A percentile compares a stretch with the other conserved stretches of the same genome.
Conservation (phyloP, 37 sponge, comb jelly and placozoan species). For the Mnemiopsis leidyi region DNA sequence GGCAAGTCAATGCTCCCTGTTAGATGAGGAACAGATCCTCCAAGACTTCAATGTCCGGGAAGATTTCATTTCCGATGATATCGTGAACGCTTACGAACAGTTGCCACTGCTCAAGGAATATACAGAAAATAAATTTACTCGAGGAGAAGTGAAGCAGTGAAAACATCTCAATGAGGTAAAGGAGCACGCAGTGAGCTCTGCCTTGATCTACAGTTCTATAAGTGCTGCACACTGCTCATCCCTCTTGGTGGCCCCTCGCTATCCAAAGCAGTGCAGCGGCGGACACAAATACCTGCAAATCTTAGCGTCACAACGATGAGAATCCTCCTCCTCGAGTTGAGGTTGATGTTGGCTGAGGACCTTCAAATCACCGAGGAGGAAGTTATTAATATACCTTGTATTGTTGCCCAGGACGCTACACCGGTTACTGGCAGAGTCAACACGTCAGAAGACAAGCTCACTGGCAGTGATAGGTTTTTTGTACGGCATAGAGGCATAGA, state of each 20-base stretch:
- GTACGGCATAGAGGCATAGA: background rate
- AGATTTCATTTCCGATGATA: background rate
- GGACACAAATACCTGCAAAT: background rate
- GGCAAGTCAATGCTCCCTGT: background rate
- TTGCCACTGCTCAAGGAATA: background rate
- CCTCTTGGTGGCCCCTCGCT: background rate
- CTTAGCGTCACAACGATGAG: background rate
- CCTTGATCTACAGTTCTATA: background rate
- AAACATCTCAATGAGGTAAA: background rate
- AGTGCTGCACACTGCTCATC: background rate
- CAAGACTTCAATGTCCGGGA: background rate
- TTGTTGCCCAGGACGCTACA: background rate
- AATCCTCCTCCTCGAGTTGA: background rate
- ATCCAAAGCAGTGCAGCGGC: background rate
- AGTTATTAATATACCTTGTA: background rate
- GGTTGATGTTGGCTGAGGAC: background rate
- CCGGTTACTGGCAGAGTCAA: background rate
- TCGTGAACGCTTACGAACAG: background rate
- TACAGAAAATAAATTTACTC: background rate
- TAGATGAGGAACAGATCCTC: background rate
- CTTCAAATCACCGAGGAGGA: background rate
- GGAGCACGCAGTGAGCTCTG: background rate
- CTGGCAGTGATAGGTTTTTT: background rate
- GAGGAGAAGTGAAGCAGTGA: background rate
- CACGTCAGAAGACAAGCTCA: background rate